Evolutionary conservation across 2,113 vertebrate genomes (phyloP), one percentile per base, ranked within the genome.

Genomic region (Heterotis niloticus): DNA sequence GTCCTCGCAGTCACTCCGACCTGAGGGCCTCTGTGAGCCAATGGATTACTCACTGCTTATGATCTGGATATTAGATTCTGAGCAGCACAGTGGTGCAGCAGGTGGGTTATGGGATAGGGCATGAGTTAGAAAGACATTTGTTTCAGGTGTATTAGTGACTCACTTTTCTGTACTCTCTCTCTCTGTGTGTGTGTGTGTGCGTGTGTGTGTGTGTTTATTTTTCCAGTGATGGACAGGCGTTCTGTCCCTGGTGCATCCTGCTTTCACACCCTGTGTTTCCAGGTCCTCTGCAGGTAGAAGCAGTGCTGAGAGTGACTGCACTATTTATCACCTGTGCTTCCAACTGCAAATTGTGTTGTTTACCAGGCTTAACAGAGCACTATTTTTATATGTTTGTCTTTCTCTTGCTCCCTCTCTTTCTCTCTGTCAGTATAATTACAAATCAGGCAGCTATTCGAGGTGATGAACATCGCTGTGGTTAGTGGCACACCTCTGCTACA

Each of bases 111-210:
- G 34, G 34, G 34, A 4, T 44, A 4, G 34, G 7, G n/a, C n/a
- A n/a, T n/a, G n/a, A n/a, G n/a, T n/a, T n/a, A n/a, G n/a, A 44
- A 44, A 44, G 34, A 44, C 34, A 44, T 44, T 2, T 44, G 34
- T 44, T 44, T 44, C 34, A 2, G 7, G 34, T 44, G 64, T 24
- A 20, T 24, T n/a, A 4, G n/a, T 24, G 64, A 24, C 9, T 24
- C 10, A 5, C 3, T 24, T 24, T 24, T 10, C 79, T 52, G 29
- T 62, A 44, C n/a, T n/a, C n/a, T n/a, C n/a, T n/a, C n/a, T n/a
- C n/a, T n/a, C n/a, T n/a, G n/a, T n/a, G n/a, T n/a, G n/a, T n/a
- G 24, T 57, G 69, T 79, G 75, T 66, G 64, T 78, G 65, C 34
- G 74, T 52, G 72, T 72, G 59, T 54, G 54, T 18, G 14, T 23